phyloP scores from a whole-genome alignment of 2,113 vertebrate species.

The Proteles cristata region DNA sequence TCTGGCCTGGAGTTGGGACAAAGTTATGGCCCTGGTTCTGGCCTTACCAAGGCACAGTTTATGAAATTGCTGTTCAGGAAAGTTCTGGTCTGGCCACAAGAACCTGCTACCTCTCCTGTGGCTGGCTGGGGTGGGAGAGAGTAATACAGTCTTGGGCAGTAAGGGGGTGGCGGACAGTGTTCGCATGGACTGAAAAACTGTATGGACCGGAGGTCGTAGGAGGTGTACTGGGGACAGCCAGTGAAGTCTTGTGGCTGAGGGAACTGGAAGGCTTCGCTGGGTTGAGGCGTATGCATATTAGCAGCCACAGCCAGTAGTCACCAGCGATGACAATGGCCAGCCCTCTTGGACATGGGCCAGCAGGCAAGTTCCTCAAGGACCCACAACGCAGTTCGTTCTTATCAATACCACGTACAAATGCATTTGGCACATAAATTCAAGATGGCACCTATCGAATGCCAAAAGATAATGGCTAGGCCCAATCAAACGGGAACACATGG shows the following conservation, averaged over 20 bases:
- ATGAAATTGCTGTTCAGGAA: neutral
- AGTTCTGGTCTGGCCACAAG: neutral
- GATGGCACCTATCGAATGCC: neutral
- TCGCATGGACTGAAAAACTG: neutral
- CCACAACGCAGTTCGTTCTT: fast-evolving
- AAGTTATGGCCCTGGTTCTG: neutral
- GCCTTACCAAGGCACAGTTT: neutral
- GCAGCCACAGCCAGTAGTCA: neutral
- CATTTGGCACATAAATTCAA: neutral
- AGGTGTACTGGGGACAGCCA: neutral
- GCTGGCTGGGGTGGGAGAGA: neutral
- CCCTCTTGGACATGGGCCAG: neutral
- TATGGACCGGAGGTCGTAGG: neutral
- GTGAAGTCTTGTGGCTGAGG: neutral
- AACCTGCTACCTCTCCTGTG: neutral
- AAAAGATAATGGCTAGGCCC: neutral
- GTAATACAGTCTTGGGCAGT: neutral
- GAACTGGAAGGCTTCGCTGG: neutral
- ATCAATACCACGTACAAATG: neutral
- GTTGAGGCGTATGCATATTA: fast-evolving
- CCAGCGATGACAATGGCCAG: neutral
- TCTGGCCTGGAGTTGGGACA: neutral
- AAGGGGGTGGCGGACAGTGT: neutral
- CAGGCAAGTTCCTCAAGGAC: neutral
- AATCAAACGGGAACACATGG: neutral